Conservation (phyloP, 2,888 invertebrate genomes). For the Tachystola acroxantha region DNA sequence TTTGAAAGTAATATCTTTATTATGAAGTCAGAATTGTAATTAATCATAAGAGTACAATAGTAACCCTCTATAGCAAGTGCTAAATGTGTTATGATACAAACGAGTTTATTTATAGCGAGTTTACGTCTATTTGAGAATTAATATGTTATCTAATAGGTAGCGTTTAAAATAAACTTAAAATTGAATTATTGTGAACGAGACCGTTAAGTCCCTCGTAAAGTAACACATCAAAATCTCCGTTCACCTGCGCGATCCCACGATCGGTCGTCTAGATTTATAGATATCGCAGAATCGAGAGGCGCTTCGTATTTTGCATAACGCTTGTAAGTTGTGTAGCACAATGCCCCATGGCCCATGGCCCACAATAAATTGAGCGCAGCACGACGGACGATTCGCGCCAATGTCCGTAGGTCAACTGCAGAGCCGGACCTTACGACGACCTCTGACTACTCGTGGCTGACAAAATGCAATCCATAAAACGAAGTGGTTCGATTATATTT, state of each 20-base stretch:
- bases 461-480: not conserved
- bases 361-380: slow-evolving; percentile 39
- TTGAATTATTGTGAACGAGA: slow-evolving; percentile 9
- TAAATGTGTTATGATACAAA: slow-evolving; percentile 26
- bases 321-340: slow-evolving; percentile 58
- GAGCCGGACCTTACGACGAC: slow-evolving; percentile 14
- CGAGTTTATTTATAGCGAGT: too few species aligned
- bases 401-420: slow-evolving; percentile 23
- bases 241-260: slow-evolving; percentile 70
- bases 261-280: slow-evolving; percentile 64
- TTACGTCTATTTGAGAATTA: too few species aligned
- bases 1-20: slow-evolving; percentile 62
- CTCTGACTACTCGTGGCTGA: slow-evolving; percentile 1
- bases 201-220: slow-evolving; percentile 39
- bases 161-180: slow-evolving; percentile 8
- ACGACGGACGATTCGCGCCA: slow-evolving; percentile 26
- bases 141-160: slow-evolving; percentile 9
- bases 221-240: slow-evolving; percentile 61
- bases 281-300: slow-evolving; percentile 70
- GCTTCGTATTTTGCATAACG: slow-evolving; percentile 71
- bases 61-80: not conserved
- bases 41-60: slow-evolving; percentile 43
- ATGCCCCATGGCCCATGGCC: slow-evolving; percentile 40
- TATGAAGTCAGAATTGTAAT: slow-evolving; percentile 41
- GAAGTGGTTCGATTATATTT: too few species aligned